Evolutionary conservation across 1,140 invertebrate genomes (phyloP).

Genomic region (Drosophila setifemur): DNA sequence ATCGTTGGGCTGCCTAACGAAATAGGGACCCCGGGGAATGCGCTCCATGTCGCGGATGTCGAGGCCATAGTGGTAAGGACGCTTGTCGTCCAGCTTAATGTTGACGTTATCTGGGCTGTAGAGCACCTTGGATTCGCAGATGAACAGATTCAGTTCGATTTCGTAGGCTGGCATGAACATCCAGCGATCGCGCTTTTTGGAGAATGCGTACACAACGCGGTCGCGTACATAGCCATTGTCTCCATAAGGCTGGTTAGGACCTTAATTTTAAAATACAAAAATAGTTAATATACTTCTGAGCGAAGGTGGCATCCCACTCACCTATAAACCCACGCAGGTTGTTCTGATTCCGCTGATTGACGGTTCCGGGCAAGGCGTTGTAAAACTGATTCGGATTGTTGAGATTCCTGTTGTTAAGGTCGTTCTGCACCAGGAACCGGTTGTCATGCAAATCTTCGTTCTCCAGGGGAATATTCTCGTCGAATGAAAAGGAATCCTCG

Average conservation of each 20-base stretch:
- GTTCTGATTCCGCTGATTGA: slow-evolving; percentile 73
- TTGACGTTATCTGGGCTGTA: slow-evolving; percentile 85
- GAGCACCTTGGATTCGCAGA: slow-evolving; percentile 92
- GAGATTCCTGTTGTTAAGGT: slow-evolving; percentile 66
- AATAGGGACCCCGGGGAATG: slow-evolving; percentile 93
- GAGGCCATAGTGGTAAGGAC: slow-evolving; percentile 92
- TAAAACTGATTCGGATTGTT: slow-evolving; percentile 82
- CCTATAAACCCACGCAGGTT: slow-evolving; percentile 72
- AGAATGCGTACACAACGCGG: slow-evolving; percentile 88
- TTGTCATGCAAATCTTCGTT: slow-evolving; percentile 79
- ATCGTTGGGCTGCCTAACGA: slow-evolving; percentile 92
- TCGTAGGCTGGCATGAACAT: slow-evolving; percentile 91
- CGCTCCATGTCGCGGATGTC: slow-evolving; percentile 88
- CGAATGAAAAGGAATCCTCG: slow-evolving; percentile 91
- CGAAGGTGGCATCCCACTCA: not conserved
- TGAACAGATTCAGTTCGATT: slow-evolving; percentile 90
- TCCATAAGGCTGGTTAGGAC: slow-evolving; percentile 63
- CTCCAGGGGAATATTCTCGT: slow-evolving; percentile 64
- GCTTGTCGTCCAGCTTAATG: slow-evolving; percentile 86
- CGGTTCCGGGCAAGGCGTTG: slow-evolving; percentile 81
- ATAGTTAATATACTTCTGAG: too few species aligned
- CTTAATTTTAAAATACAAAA: slow-evolving; percentile 14
- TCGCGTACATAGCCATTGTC: slow-evolving; percentile 78
- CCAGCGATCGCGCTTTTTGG: slow-evolving; percentile 89
- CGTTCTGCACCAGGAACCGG: slow-evolving; percentile 72